Evolutionary conservation across 2,113 vertebrate genomes (phyloP).

Genomic region (Marcusenius ussheri): DNA sequence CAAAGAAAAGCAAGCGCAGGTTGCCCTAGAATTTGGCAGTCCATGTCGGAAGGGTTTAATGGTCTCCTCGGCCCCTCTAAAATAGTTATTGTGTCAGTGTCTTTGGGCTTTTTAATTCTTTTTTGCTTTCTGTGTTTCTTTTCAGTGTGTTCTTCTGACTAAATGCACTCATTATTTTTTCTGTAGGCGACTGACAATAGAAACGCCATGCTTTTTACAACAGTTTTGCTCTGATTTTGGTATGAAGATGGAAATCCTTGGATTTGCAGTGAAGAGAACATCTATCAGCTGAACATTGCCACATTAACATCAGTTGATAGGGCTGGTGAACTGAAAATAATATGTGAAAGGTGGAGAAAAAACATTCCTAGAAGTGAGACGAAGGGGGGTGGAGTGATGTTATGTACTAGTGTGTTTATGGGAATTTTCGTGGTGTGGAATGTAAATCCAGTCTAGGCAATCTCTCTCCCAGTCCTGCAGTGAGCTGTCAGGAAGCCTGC

Average conservation of each 20-base stretch:
- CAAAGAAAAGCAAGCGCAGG: slow-evolving; percentile 13
- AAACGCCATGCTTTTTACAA: neutral
- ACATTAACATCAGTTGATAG: neutral
- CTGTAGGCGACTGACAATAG: neutral
- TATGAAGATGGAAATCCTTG: neutral
- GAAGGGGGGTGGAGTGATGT: slow-evolving; percentile 1
- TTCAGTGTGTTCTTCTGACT: neutral
- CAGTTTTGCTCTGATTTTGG: neutral
- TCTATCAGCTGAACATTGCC: neutral
- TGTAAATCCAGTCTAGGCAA: slow-evolving; percentile 46
- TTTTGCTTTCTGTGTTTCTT: neutral
- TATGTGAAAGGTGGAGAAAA: neutral
- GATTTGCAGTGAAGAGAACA: neutral
- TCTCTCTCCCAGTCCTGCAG: slow-evolving; percentile 56
- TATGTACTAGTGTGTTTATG: slow-evolving; percentile 21
- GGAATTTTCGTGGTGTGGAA: slow-evolving; percentile 35
- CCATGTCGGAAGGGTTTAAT: slow-evolving; percentile 3
- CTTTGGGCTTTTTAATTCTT: neutral
- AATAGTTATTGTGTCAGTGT: neutral
- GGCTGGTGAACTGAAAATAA: neutral
- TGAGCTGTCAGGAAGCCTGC: slow-evolving; percentile 72
- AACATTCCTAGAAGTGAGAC: slow-evolving; percentile 3
- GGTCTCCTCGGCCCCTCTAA: neutral
- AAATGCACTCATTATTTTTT: neutral
- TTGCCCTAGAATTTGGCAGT: neutral